Evolutionary conservation across 2,797 vertebrate species (phyloP).

Genomic region (Scomberomorus guttatus): DNA sequence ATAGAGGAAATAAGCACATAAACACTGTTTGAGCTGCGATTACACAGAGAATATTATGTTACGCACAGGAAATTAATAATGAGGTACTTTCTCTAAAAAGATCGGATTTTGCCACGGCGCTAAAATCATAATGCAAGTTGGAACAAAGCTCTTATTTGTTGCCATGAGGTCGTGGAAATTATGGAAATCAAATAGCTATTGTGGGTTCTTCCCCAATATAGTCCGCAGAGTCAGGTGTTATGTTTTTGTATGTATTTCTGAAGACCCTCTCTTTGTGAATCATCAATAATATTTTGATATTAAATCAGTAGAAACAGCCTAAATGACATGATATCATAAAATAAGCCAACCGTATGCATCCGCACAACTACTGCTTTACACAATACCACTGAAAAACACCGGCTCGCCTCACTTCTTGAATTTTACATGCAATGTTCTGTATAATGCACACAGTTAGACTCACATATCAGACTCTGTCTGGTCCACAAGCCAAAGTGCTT

Average conservation of each 20-base stretch:
- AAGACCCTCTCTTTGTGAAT: neutral
- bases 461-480: neutral
- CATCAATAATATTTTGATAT: neutral
- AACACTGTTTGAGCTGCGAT: slow-evolving; percentile 17
- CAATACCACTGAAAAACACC: slow-evolving; percentile 15
- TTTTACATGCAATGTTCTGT: slow-evolving; percentile 9
- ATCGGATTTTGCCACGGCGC: slow-evolving; percentile 21
- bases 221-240: neutral
- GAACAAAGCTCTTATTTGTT: slow-evolving; percentile 25
- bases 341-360: slow-evolving; percentile 15
- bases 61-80: slow-evolving; percentile 27
- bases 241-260: slow-evolving; percentile 12
- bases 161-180: neutral
- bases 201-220: neutral
- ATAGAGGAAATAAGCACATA: slow-evolving; percentile 9
- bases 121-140: slow-evolving; percentile 25
- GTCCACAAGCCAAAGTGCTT: neutral
- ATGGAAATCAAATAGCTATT: slow-evolving; percentile 12
- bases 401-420: slow-evolving; percentile 11
- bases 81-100: slow-evolving; percentile 26
- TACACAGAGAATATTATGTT: slow-evolving; percentile 15
- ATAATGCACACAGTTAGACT: slow-evolving; percentile 3
- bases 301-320: slow-evolving; percentile 1
- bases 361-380: slow-evolving; percentile 1
- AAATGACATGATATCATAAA: slow-evolving; percentile 50